Evolutionary conservation across 2,797 vertebrate species (phyloP), one percentile per base, ranked within the genome.

Genomic region (Parambassis ranga): DNA sequence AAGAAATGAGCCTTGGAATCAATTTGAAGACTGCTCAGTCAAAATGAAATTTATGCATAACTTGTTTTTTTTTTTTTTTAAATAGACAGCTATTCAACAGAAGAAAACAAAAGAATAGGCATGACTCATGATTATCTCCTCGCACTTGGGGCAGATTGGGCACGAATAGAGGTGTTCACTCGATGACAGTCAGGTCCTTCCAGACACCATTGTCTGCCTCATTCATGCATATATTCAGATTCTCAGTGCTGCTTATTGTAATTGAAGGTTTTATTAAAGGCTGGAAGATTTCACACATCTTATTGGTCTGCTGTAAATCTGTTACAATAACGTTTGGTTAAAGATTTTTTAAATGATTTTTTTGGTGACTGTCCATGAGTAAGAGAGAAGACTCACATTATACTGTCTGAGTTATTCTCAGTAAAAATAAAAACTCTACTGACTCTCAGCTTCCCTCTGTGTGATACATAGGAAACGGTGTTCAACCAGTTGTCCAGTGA

Each of bases 111-210:
- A 15, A 39, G 31, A 79, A 62, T 27, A 68, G 24, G 3, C 28
- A 68, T 52, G 67, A 65, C 56, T 68, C 53, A 32, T 62, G 51
- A 87, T 69, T 67, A 78, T 79, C 78, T 85, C 61, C 57, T 50
- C 42, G 59, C 41, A 58, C 69, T 71, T 24, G 31, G 39, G 33
- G 41, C 55, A 65, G 24, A 47, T 63, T 69, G 56, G 64, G 66
- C 42, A 52, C 51, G 41, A 58, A 42, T 14, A 32, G 56, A 55
- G 27, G 44, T 61, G 51, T 22, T 52, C 2, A 26, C 48, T 77
- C 2, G 1, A 41, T 59, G 52, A 71, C 37, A 14, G 55, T 37
- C 55, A 67, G 75, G 77, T 70, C 66, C 55, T 64, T 56, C 36
- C 28, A 52, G 37, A 71, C 46, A 41, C 23, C 27, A 14, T 38